Conservation (phyloP, 2,888 invertebrate species). For the Isoperla grammatica region DNA sequence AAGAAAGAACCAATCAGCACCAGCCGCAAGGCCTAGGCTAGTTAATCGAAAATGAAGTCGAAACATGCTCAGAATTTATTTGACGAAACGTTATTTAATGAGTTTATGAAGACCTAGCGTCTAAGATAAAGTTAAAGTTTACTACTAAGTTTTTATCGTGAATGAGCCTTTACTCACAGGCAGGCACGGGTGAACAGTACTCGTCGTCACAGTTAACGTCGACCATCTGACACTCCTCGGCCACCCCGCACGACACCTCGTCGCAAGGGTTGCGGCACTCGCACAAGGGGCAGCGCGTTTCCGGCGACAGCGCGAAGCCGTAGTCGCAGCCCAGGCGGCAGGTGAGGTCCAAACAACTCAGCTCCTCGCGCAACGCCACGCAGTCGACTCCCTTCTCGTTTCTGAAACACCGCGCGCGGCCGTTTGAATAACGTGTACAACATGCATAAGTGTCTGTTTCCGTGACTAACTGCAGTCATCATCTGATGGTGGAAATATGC, state of each 20-base stretch:
- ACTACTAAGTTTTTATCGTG: too few relatives aligned
- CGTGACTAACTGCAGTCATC: too few relatives aligned
- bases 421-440: too few relatives aligned
- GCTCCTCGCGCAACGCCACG: slow-evolving; percentile 49
- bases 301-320: slow-evolving; percentile 65
- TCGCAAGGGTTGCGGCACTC: slow-evolving; percentile 77
- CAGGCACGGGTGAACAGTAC: slow-evolving; percentile 80
- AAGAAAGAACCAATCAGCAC: too few relatives aligned
- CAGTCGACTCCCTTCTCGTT: slow-evolving; percentile 33
- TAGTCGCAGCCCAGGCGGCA: slow-evolving; percentile 82
- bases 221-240: slow-evolving; percentile 71
- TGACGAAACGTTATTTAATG: too few relatives aligned
- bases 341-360: slow-evolving; percentile 64
- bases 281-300: slow-evolving; percentile 70
- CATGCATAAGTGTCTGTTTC: too few relatives aligned
- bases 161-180: slow-evolving; percentile 51
- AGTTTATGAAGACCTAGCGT: too few relatives aligned
- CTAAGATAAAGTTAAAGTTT: too few relatives aligned
- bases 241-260: slow-evolving; percentile 57
- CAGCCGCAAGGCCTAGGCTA: too few relatives aligned
- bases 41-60: too few relatives aligned
- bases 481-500: too few relatives aligned
- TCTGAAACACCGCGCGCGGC: slow-evolving; percentile 19
- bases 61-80: too few relatives aligned
- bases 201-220: slow-evolving; percentile 81